Evolutionary conservation across 2,888 invertebrate genomes (phyloP), one percentile per base, ranked within the genome.

Genomic region (Sylvicola fuscatus): DNA sequence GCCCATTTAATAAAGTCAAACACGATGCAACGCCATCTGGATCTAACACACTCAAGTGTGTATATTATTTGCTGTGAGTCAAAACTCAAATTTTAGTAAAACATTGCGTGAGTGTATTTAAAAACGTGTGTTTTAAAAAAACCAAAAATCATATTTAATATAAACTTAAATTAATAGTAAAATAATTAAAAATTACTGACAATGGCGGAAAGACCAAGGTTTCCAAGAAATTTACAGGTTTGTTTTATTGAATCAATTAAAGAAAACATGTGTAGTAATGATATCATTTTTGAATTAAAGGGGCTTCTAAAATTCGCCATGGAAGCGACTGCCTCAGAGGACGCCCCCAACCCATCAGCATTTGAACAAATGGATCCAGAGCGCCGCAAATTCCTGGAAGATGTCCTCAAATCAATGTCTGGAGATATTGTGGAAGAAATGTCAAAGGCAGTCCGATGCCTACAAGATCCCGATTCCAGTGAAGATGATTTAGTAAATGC

Each of bases 221-320:
- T 21, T 21, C 34, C 34, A 2, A 26, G 34, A 27, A 34, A 34
- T 27, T 34, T 34, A 7, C 34, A 34, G 13, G 34, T 34, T 11
- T 27, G 11, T 13, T 33, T 32, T 32, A 21, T 8, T 21, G 4
- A 10, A 21, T 26, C n/a, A 21, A 21, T n/a, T 26, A 17, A 14
- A 32, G 12, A 21, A 3, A 4, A 21, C 11, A 3, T 33, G 10
- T 13, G n/a, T 27, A 34, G 14, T 33, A 29, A 4, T 13, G 29
- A 29, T 8, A 8, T 13, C 14, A 29, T 55, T 66, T 3, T 62
- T n/a, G n/a, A n/a, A n/a, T n/a, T n/a, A n/a, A n/a, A 72, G 64
- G 77, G 75, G 11, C 53, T 81, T 2, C 56, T 81, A 11, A 60
- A 69, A 39, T 79, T 72, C 56, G 73, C 76, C 1, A 68, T 78